phyloP scores from a whole-genome alignment of 2,797 vertebrate genomes.

The Percopsis omiscomaycus region DNA sequence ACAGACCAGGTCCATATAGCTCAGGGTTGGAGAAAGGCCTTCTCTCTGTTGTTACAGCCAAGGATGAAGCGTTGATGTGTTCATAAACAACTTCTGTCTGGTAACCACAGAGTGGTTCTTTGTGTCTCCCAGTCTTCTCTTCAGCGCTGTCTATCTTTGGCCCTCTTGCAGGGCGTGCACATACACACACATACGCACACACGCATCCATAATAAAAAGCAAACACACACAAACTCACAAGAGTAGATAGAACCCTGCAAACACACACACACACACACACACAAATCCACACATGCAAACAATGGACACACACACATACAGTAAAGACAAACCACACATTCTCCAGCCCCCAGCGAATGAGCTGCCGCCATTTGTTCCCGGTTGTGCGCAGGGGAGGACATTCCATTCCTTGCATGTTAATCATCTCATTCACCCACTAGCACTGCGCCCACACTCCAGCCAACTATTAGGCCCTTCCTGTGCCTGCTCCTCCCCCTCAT shows the following conservation, averaged over 20 bases:
- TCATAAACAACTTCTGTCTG: constrained; percentile 25
- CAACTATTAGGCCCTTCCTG: constrained; percentile 67
- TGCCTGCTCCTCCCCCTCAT: constrained; percentile 36
- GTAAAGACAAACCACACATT: neutral
- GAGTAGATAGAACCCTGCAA: neutral
- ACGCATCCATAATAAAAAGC: neutral
- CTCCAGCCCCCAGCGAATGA: constrained; percentile 36
- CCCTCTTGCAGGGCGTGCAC: constrained; percentile 33
- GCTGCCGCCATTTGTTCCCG: constrained; percentile 50
- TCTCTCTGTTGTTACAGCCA: constrained; percentile 45
- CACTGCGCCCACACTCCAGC: constrained; percentile 41
- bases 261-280: neutral
- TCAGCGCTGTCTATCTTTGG: constrained; percentile 35
- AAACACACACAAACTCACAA: neutral
- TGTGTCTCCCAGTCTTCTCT: constrained; percentile 53
- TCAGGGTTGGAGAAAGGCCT: constrained; percentile 29
- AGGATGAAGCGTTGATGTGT: constrained; percentile 18
- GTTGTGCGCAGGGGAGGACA: constrained; percentile 52
- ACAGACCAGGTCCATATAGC: constrained; percentile 20
- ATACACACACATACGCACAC: constrained; percentile 19
- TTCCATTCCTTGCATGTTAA: constrained; percentile 76
- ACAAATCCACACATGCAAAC: neutral
- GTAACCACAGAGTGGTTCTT: constrained; percentile 62
- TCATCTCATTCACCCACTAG: constrained; percentile 60
- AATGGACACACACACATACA: neutral